Evolutionary conservation across 2,888 invertebrate genomes (phyloP), one percentile per base, ranked within the genome.

Genomic region (Agrilus cyanescens): DNA sequence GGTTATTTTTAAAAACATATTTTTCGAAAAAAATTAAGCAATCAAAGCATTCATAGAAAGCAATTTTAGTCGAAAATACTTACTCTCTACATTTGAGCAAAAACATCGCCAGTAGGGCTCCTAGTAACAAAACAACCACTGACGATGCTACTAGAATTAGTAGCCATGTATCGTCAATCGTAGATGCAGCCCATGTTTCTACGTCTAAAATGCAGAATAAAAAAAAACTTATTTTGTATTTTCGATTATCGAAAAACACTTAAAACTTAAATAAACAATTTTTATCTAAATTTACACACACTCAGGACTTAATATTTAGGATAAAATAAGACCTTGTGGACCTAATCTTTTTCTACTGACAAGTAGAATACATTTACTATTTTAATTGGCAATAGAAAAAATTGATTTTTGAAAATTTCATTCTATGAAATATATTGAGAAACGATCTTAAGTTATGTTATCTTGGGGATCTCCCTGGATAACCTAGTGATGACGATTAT

Each of bases 71-170:
- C 8, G 37, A 16, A 32, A 47, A 43, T 44, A 79, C 81, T 77
- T 69, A 88, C 87, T 87, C 85, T 75, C 86, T 75, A 65, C 86
- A 87, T 64, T 85, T 83, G 48, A 88, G 74, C 39, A 88, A 72
- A 58, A 87, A 80, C 43, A 87, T 72, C 0, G 87, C 85, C 30
- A 88, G 67, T 15, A 88, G 67, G 3, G 85, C 81, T 12, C 85
- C 87, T 39, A 89, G 72, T 50, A 87, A 76, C 31, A 88, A 73
- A 13, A 88, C 83, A 4, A 83, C 85, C 51, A 86, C 76, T 58
- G 85, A 84, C 43, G 85, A 85, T 0, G 83, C 82, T 55, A 86
- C 82, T 46, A 87, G 65, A 33, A 86, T 80, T 50, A 87, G 70
- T 40, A 88, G 74, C 88, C 88, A 89, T 0, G 88, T 85, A 62